These are phyloP conservation scores for Cephus pulcher DNA, from an alignment of 2,888 invertebrate genomes.

Conservation along the genomic window DNA sequence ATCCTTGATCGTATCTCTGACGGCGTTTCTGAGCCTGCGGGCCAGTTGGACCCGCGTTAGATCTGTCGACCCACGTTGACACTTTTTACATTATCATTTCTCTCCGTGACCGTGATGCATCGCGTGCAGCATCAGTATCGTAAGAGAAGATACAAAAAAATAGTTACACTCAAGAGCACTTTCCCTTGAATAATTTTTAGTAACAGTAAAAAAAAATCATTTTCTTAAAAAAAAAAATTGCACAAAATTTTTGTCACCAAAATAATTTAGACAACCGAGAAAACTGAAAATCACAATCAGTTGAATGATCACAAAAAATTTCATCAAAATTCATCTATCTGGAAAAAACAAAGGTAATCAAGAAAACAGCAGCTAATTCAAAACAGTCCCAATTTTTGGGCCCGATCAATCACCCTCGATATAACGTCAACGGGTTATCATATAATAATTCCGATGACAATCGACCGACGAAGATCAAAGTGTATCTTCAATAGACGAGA, in stretches of 20 bases:
- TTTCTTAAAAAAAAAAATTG: too few species aligned
- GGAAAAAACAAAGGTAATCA: too few species aligned
- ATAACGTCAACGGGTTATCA: not conserved
- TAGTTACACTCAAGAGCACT: not conserved
- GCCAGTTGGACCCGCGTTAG: not conserved
- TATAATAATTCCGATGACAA: not conserved
- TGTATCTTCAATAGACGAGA: not conserved
- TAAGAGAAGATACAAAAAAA: conserved; percentile 8
- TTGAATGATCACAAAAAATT: not conserved
- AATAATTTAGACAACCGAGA: not conserved
- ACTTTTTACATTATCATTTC: conserved; percentile 30
- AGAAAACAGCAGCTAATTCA: not conserved
- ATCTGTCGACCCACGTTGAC: conserved; percentile 32
- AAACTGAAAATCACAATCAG: too few species aligned
- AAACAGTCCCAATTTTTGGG: not conserved
- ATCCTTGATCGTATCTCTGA: not conserved
- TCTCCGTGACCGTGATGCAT: not conserved
- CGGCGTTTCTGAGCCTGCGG: not conserved
- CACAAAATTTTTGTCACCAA: not conserved
- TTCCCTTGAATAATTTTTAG: not conserved
- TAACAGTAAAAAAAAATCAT: not conserved
- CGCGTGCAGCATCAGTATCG: not conserved
- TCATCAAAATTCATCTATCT: too few species aligned
- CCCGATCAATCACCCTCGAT: not conserved
- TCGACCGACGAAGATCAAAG: not conserved